These are phyloP conservation scores for Urocynchramus pylzowi DNA, from an alignment of 2,113 vertebrate genomes.

Conservation along the genomic window DNA sequence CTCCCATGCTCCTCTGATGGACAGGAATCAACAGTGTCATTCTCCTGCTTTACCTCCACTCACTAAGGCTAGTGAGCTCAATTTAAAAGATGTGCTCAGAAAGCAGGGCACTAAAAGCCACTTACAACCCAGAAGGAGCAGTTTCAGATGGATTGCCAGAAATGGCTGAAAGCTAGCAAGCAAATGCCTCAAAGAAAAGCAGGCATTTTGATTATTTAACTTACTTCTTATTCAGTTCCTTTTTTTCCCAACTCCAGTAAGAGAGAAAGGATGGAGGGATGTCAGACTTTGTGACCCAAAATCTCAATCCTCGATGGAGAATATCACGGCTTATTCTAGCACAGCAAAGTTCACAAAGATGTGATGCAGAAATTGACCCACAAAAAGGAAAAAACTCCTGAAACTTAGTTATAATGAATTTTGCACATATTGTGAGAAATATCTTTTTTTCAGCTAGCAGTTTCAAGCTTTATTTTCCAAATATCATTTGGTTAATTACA, in stretches of 20 bases:
- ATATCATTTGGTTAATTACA: not conserved
- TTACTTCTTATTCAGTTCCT: not conserved
- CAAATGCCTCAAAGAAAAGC: not conserved
- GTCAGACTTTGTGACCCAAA: not conserved
- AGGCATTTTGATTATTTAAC: not conserved
- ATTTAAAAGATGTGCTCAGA: slow-evolving; percentile 1
- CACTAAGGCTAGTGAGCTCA: not conserved
- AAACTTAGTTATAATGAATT: not conserved
- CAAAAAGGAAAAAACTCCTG: not conserved
- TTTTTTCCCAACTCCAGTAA: not conserved
- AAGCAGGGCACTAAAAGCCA: slow-evolving; percentile 8
- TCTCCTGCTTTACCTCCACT: not conserved
- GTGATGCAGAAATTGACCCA: not conserved
- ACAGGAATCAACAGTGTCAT: slow-evolving; percentile 9
- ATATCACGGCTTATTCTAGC: not conserved
- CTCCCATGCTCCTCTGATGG: not conserved
- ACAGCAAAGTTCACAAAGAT: not conserved
- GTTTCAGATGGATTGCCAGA: not conserved
- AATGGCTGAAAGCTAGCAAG: not conserved
- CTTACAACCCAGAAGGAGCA: not conserved
- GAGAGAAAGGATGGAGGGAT: not conserved
- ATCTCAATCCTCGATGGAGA: not conserved
- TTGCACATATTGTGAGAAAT: not conserved
- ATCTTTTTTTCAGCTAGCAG: not conserved
- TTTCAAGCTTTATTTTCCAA: not conserved